These are phyloP conservation scores for Remorina albescens DNA, from an alignment of 2,797 vertebrate genomes.

Conservation along the genomic window DNA sequence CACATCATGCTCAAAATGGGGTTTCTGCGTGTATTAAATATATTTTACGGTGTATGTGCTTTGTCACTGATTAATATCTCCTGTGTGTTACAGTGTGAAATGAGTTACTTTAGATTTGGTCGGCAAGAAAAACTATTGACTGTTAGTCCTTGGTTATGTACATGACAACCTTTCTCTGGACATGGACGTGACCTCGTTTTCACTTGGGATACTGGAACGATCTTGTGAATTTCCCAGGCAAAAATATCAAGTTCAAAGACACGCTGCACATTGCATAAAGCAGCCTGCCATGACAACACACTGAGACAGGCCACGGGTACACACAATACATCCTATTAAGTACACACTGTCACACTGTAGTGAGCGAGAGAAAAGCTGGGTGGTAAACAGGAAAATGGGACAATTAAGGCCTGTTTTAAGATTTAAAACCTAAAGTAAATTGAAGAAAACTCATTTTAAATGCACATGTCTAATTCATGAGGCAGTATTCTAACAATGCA, in stretches of 20 bases:
- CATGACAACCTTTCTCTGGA: not conserved
- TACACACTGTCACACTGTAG: not conserved
- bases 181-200: not conserved
- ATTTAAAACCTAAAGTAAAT: not conserved
- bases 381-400: not conserved
- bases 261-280: not conserved
- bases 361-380: not conserved
- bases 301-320: not conserved
- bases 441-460: not conserved
- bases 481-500: conserved; percentile 8
- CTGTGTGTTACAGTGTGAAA: not conserved
- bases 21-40: not conserved
- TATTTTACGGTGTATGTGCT: not conserved
- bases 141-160: not conserved
- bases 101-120: not conserved
- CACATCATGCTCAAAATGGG: not conserved
- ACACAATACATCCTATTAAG: no score
- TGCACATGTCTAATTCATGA: conserved; percentile 1
- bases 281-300: not conserved
- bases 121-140: not conserved
- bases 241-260: not conserved
- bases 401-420: not conserved
- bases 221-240: no score
- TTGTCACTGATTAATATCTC: not conserved
- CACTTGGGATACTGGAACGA: no score